Base-by-base conservation (phyloP, 1,140 invertebrate species). In the Helicoverpa armigera region DNA sequence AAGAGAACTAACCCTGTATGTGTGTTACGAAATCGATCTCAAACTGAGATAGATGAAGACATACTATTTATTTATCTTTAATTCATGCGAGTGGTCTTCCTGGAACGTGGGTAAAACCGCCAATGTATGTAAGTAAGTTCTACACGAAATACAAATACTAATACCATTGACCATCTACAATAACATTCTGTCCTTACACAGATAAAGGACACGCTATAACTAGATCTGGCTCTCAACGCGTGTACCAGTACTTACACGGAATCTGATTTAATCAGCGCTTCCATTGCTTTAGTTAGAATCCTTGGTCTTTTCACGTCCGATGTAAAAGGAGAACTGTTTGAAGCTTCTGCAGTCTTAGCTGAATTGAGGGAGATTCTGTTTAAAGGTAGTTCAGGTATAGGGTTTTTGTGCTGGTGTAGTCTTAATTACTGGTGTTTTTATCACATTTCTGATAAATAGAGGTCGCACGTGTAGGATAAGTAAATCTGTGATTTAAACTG, bases 301-400 rank as follows among this genome's bases (percentile, higher is more conserved):
- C 58, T 61, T 61, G 58, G 58, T 61, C 23, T 61, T 61, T 61
- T 61, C 58, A 61, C 29, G 23, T 61, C 12, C 58, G 9, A 23
- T 31, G 10, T 61, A 61, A 61, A 58, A n/a, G 56, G 18, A 61
- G 12, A 61, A 61, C 58, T 61, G 31, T 31, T 61, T 61, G 2
- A 61, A 31, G 13, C 58, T 31, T 31, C 58, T 61, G 56, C 14
- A 5, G 56, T 29, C 18, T 23, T 60, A 60, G 56, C 23, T n/a
- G 14, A 5, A n/a, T 3, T 9, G 13, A 61, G 14, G 2, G 35
- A 5, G 35, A 43, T 43, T 43, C 11, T 13, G 58, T 31, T 61
- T 61, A 31, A 23, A 61, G 23, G 58, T 31, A 54, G 13, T 16
- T 54, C n/a, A 54, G 53, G 3, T 43, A 9, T 7, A 43, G 5